Evolutionary conservation across 2,888 invertebrate genomes (phyloP), one percentile per base, ranked within the genome.

Genomic region (Chesias legatella): DNA sequence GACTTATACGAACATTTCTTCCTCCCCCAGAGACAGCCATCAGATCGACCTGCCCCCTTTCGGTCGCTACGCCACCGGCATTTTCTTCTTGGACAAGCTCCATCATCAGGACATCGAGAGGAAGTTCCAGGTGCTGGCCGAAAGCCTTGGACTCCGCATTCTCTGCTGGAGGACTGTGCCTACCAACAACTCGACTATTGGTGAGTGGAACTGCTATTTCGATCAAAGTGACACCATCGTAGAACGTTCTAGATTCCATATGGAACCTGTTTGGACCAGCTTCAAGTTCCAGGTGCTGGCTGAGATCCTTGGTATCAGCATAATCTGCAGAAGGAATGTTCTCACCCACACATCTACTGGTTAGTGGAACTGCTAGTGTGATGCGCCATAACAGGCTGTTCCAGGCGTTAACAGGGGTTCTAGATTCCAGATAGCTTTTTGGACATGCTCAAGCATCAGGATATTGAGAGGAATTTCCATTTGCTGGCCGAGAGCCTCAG

Each of bases 81-180:
- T 99, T 53, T 91, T 99, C 71, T 99, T 96, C 86, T 88, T 98
- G 79, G 97, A 98, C 79, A 93, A 94, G 74, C 89, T 91, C 33
- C 94, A 94, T 64, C 94, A 95, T 64, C 90, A 91, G 63, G 92
- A 94, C 59, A 93, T 93, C 38, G 96, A 98, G 83, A 90, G 91
- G 56, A 92, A 93, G 61, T 98, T 99, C 79, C 90, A 91, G 49
- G 91, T 90, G 53, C 88, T 98, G 63, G 96, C 98, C 39, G 90
- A 92, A 59, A 94, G 94, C 60, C 90, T 96, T 69, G 92, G 92
- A 17, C 89, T 98, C 56, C 90, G 93, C 81, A 94, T 99, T 43
- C 78, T 99, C 47, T 94, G 95, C 69, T 99, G 99, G 99, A 93
- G 99, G 55, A 95, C 95, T 23, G 96, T 99, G 38, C 98, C 98